Evolutionary conservation across 2,797 vertebrate genomes (phyloP).

Genomic region (Molossus alvarezi): DNA sequence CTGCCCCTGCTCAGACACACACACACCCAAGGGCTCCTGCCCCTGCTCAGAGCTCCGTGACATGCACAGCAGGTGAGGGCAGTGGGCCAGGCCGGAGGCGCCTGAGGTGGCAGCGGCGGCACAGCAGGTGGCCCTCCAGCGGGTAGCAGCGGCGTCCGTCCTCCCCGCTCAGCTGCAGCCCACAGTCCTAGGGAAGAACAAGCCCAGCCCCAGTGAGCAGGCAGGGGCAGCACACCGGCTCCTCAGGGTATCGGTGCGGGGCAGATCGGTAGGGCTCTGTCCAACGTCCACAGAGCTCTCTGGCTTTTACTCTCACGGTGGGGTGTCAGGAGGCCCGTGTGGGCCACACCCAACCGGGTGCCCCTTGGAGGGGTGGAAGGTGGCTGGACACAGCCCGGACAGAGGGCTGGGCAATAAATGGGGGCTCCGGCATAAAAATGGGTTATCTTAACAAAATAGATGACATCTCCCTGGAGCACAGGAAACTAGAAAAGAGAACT

Average conservation of each 20-base stretch:
- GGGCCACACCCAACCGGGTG: neutral
- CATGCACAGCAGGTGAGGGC: constrained; percentile 95
- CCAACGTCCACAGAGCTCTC: neutral
- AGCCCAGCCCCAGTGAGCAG: neutral
- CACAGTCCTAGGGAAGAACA: constrained; percentile 93
- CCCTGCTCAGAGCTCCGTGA: constrained; percentile 95
- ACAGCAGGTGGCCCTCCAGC: constrained; percentile 96
- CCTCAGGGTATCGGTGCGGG: rapidly evolving
- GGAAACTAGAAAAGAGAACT: neutral
- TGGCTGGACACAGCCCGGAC: neutral
- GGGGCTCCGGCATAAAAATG: neutral
- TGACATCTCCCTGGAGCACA: neutral
- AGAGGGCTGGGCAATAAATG: neutral
- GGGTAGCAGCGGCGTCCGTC: constrained; percentile 98
- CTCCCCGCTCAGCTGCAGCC: constrained; percentile 97
- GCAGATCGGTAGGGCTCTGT: rapidly evolving
- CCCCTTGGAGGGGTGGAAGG: neutral
- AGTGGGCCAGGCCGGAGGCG: constrained; percentile 93
- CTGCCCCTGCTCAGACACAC: neutral
- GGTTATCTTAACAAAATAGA: neutral
- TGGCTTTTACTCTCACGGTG: neutral
- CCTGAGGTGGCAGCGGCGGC: constrained; percentile 97
- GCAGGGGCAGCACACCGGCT: neutral
- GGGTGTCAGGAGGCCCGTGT: neutral
- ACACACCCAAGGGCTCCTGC: neutral